Percentiles rank a stretch among this genome's conserved stretches.
phyloP scores from a whole-genome alignment of 2,113 vertebrate species.

The Melierax canorus region DNA sequence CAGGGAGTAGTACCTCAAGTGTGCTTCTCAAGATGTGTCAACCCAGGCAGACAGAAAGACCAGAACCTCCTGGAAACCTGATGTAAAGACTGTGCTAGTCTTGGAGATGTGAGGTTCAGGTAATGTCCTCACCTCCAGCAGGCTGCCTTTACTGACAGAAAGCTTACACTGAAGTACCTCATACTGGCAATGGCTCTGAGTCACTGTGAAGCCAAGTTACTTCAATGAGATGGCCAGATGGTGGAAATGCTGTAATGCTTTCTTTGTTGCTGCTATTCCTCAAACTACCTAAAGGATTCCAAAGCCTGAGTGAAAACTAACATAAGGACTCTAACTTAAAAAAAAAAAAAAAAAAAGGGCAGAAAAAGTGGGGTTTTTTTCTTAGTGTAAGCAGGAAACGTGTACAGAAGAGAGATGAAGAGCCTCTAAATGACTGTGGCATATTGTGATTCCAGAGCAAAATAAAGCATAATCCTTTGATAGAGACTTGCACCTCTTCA shows the following conservation, averaged over 20 bases:
- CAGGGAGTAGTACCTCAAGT: neutral
- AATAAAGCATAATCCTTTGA: neutral
- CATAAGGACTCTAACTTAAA: neutral
- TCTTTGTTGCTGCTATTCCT: neutral
- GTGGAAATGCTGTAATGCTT: neutral
- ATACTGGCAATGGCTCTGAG: neutral
- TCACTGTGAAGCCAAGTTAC: neutral
- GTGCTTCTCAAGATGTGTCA: neutral
- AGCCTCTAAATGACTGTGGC: neutral
- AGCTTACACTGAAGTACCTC: neutral
- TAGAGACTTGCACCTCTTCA: neutral
- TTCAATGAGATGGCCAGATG: neutral
- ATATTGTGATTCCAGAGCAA: neutral
- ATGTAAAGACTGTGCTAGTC: neutral
- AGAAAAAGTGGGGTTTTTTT: accelerated
- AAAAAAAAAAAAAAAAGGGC: too few relatives aligned
- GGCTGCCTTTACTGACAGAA: neutral
- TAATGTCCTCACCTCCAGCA: neutral
- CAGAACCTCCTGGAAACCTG: neutral
- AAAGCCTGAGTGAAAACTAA: neutral
- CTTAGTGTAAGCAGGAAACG: neutral
- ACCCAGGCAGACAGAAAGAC: neutral
- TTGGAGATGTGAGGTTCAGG: neutral
- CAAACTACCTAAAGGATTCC: neutral
- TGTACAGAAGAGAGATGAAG: neutral